Base-by-base conservation (phyloP, 1,140 invertebrate genomes). In the Drosophila hydei region DNA sequence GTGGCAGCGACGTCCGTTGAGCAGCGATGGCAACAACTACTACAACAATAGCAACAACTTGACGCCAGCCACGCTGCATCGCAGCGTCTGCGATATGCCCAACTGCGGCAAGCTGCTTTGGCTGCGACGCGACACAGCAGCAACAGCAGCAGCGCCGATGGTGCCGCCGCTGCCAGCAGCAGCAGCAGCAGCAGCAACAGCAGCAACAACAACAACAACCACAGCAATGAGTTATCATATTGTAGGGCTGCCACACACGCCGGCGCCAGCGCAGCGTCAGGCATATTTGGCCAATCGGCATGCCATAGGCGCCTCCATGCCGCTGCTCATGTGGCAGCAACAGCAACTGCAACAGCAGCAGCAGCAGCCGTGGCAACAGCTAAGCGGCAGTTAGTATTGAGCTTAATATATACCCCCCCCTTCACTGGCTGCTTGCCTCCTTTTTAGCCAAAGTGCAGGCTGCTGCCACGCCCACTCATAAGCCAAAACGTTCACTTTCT, bases 31-130 rank as follows among this genome's bases (percentile, higher is more conserved):
- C 30, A 60, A 61, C 48, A 59, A 14, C 43, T 30, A 38, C 36
- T 36, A 42, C 56, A 27, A 33, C 19, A 62, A 62, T n/a, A 50
- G 47, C 38, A 72, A 54, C 30, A 47, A 63, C 5, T 19, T 65
- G 9, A 47, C 54, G 18, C 60, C 58, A 8, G 47, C 40, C 25
- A 23, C 47, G 52, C 72, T 60, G 38, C 79, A 70, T 50, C 72
- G 48, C 27, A 78, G 83, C 50, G 61, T 63, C 30, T 91, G 90
- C 62, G 80, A 90, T 38, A 79, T 91, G 55, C 72, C 79, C 42
- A 91, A 91, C 58, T 91, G 90, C 27, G 90, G 90, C 40, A 91
- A 91, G 79, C 55, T 91, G 50, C 70, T 91, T 3, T 91, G 90
- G 90, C 21, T 91, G 36, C 75, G 76, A 43, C 77, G 79, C 2